phyloP scores from a whole-genome alignment of 2,113 vertebrate species.

The Nymphicus hollandicus region DNA sequence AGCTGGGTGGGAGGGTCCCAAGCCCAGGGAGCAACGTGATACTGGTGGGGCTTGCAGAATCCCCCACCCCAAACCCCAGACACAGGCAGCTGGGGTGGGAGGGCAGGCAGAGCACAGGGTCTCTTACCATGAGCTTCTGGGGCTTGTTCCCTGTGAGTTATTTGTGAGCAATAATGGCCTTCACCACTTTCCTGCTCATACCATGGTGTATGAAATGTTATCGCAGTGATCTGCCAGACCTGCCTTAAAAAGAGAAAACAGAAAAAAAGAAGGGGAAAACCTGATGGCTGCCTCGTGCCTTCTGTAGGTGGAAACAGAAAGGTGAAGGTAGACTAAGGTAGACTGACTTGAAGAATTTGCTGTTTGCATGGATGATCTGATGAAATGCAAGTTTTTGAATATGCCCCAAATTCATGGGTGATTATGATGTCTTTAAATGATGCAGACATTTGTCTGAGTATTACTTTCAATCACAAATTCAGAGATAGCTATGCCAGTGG shows the following conservation, averaged over 20 bases:
- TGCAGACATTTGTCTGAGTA: neutral
- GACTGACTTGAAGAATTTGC: neutral
- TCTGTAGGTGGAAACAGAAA: neutral
- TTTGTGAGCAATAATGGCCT: neutral
- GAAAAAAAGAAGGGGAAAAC: neutral
- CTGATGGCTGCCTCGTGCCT: neutral
- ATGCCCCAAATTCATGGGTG: neutral
- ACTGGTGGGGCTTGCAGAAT: fast-evolving
- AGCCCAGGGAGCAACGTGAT: neutral
- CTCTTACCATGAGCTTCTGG: neutral
- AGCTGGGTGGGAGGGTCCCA: neutral
- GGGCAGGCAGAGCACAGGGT: neutral
- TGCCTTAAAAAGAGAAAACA: neutral
- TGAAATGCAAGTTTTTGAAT: neutral
- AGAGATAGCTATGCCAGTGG: neutral
- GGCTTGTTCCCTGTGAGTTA: fast-evolving
- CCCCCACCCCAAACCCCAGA: fast-evolving
- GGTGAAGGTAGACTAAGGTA: neutral
- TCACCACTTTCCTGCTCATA: neutral
- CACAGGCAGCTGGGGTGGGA: neutral
- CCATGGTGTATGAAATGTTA: neutral
- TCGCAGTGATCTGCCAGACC: neutral
- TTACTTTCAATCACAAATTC: neutral
- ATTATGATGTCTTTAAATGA: neutral
- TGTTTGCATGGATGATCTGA: neutral